Evolutionary conservation across 2,113 vertebrate genomes (phyloP).

Genomic region (Lepisosteus oculatus): DNA sequence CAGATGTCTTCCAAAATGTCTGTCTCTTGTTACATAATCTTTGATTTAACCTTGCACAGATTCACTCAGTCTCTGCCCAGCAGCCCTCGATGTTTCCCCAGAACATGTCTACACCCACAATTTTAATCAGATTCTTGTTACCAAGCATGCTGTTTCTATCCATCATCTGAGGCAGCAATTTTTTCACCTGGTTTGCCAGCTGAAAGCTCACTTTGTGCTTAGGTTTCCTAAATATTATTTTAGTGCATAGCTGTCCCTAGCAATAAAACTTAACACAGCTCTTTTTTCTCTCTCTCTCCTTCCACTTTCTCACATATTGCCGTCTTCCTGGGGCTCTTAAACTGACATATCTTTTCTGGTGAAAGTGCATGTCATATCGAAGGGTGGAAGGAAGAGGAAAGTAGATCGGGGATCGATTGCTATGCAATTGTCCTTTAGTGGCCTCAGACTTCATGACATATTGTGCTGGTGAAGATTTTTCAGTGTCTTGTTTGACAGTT

Average conservation of each 20-base stretch:
- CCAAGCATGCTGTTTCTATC: background rate
- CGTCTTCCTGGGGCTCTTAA: background rate
- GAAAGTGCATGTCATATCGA: background rate
- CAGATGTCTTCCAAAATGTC: no score
- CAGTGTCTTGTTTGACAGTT: no score
- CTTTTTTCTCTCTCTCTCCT: conserved; percentile 1
- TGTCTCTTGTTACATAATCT: no score
- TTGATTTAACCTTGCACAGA: no score
- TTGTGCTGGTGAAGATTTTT: no score
- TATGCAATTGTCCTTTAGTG: no score
- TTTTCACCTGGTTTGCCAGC: conserved; percentile 3
- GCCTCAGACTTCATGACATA: no score
- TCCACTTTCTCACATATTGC: background rate
- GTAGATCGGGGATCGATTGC: no score
- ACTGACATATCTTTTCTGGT: conserved; percentile 6
- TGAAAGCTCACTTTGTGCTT: background rate
- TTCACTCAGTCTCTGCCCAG: no score
- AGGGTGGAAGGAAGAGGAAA: no score
- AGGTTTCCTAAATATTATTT: background rate
- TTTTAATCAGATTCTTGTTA: background rate
- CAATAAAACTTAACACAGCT: conserved; percentile 1
- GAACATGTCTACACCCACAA: background rate
- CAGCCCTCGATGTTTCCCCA: background rate
- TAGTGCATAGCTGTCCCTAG: conserved; percentile 4
- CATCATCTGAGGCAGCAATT: background rate